A percentile compares a stretch with the other conserved stretches of the same genome.
Conservation (phyloP, 2,797 vertebrate species). For the Podarcis siculus region DNA sequence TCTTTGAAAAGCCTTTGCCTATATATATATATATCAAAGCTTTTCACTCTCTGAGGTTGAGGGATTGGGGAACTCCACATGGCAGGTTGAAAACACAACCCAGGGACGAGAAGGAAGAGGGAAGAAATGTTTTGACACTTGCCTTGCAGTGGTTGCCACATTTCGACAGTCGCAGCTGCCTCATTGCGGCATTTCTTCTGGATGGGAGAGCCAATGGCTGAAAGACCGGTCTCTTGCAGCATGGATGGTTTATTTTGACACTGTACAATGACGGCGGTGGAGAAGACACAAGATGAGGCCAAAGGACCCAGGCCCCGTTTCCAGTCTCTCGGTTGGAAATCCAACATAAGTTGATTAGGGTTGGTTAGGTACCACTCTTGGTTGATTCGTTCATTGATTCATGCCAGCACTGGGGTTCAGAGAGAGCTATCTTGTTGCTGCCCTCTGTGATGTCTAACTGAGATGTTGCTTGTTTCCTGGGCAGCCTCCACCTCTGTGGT, state of each 20-base stretch:
- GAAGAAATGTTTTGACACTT: neutral
- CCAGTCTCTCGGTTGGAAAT: neutral
- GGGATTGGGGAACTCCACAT: neutral
- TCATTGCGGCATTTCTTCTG: neutral
- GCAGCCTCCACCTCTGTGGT: too few species aligned
- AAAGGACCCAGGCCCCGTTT: neutral
- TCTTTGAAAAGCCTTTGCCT: neutral
- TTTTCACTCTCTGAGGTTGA: neutral
- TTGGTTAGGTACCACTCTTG: neutral
- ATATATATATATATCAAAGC: neutral
- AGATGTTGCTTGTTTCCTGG: neutral
- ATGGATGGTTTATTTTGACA: neutral
- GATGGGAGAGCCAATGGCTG: neutral
- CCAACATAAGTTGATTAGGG: neutral
- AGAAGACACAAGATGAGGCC: neutral
- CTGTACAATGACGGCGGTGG: neutral
- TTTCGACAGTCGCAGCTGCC: neutral
- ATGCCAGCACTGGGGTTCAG: neutral
- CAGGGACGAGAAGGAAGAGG: neutral
- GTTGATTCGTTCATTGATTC: neutral
- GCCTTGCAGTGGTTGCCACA: neutral
- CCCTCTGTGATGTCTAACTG: neutral
- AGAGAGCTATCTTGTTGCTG: neutral
- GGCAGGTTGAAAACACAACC: slow-evolving; percentile 17
- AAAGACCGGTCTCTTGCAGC: neutral